phyloP scores from a whole-genome alignment of 1,140 invertebrate species.

The Lasioglossum albipes region DNA sequence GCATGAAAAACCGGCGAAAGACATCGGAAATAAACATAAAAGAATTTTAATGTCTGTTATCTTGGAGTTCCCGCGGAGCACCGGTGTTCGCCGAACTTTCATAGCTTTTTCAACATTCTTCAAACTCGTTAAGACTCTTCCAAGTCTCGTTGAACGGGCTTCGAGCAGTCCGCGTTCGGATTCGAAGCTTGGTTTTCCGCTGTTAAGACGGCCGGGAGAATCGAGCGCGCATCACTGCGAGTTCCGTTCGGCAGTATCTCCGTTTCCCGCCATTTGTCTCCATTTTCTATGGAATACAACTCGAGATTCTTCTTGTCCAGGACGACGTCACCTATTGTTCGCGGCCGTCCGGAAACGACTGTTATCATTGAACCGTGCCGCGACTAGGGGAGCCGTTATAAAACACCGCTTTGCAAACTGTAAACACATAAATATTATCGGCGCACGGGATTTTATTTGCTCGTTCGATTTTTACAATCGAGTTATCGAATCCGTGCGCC shows the following conservation, averaged over 20 bases:
- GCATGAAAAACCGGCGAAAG: neutral
- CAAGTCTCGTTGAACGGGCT: neutral
- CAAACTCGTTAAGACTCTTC: neutral
- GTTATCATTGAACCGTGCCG: neutral
- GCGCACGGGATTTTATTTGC: neutral
- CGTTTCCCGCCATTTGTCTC: neutral
- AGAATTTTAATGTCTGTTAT: conserved; percentile 3
- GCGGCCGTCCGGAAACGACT: neutral
- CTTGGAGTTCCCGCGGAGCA: neutral
- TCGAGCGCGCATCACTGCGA: neutral
- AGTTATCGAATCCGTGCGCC: neutral
- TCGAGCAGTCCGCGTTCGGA: neutral
- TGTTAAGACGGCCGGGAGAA: neutral
- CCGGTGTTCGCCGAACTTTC: neutral
- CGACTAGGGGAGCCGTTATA: too few relatives aligned
- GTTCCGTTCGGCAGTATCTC: neutral
- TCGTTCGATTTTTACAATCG: neutral
- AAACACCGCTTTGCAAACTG: neutral
- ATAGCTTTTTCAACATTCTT: neutral
- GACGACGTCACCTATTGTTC: conserved; percentile 7
- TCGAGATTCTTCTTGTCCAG: neutral
- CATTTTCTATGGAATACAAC: conserved; percentile 5
- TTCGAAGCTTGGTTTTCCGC: neutral
- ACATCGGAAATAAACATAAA: neutral
- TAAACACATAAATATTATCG: conserved; percentile 5